phyloP scores from a whole-genome alignment of 2,888 invertebrate genomes.

The Dolichomitus sp. region DNA sequence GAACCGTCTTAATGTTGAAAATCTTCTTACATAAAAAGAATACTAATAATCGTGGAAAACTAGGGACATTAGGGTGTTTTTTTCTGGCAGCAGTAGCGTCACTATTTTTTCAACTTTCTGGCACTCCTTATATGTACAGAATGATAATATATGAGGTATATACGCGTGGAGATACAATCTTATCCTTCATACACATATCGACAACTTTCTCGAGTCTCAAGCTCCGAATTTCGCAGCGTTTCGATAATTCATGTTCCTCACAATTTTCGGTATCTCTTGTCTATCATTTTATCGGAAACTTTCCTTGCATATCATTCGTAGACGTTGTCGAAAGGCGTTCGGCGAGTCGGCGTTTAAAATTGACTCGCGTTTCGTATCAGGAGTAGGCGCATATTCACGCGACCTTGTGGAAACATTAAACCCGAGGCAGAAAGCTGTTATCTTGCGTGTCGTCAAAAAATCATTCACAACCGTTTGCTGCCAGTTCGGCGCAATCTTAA shows the following conservation, averaged over 20 bases:
- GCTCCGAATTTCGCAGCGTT: constrained; percentile 28
- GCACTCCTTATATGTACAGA: constrained; percentile 67
- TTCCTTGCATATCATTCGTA: constrained; percentile 14
- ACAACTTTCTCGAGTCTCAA: constrained; percentile 34
- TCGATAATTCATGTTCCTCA: constrained; percentile 35
- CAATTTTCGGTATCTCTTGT: constrained; percentile 14
- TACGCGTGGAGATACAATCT: constrained; percentile 40
- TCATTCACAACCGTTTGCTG: constrained; percentile 47
- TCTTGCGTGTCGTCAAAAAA: constrained; percentile 41
- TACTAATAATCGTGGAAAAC: background rate
- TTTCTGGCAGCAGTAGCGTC: constrained; percentile 52
- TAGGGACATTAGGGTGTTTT: constrained; percentile 11
- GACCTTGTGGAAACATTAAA: constrained; percentile 76
- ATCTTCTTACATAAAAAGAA: background rate
- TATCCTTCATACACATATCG: constrained; percentile 22
- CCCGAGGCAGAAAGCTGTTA: constrained; percentile 78
- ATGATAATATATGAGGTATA: constrained; percentile 62
- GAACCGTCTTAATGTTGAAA: background rate
- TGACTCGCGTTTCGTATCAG: constrained; percentile 85
- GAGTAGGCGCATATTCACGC: constrained; percentile 80
- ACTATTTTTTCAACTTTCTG: constrained; percentile 51
- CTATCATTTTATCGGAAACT: constrained; percentile 1
- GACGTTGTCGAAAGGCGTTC: constrained; percentile 54
- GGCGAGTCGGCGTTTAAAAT: constrained; percentile 75
- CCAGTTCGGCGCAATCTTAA: constrained; percentile 12